phyloP scores from a whole-genome alignment of 2,888 invertebrate species.

The Cenopis cana region DNA sequence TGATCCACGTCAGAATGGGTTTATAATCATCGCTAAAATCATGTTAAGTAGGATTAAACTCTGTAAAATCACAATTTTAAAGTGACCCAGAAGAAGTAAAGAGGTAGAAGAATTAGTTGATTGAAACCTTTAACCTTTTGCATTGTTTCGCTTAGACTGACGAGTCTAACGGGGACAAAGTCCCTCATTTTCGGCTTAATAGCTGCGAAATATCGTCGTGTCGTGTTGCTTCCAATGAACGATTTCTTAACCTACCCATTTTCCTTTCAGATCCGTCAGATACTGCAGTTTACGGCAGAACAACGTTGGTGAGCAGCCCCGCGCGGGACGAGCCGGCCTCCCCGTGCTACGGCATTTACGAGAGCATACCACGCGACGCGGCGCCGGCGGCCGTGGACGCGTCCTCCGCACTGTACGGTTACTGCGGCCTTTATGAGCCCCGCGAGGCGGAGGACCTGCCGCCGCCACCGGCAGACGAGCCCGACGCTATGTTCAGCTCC shows the following conservation, averaged over 20 bases:
- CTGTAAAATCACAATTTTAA: no score
- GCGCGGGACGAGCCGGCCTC: slow-evolving; percentile 59
- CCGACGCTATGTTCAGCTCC: slow-evolving; percentile 88
- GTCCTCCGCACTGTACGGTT: slow-evolving; percentile 72
- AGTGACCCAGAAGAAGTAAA: no score
- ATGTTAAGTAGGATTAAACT: no score
- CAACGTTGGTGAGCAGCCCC: slow-evolving; percentile 59
- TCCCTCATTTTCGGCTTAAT: neutral
- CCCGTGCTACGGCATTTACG: slow-evolving; percentile 70
- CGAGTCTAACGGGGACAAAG: neutral
- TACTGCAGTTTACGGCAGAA: slow-evolving; percentile 57
- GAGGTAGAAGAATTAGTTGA: no score
- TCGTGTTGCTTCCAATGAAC: neutral
- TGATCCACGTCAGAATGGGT: no score
- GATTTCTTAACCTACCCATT: neutral
- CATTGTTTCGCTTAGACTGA: neutral
- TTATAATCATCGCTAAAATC: no score
- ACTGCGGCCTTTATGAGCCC: slow-evolving; percentile 81
- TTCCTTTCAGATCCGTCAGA: slow-evolving; percentile 53
- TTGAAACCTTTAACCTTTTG: no score
- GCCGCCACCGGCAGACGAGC: slow-evolving; percentile 88
- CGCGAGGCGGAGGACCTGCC: slow-evolving; percentile 82
- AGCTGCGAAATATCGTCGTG: neutral
- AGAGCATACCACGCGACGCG: slow-evolving; percentile 64
- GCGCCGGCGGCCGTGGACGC: slow-evolving; percentile 62